A percentile compares a stretch with the other conserved stretches of the same genome.
Evolutionary conservation across 2,113 vertebrate genomes (phyloP).

Genomic region (Prietella phreatophila): DNA sequence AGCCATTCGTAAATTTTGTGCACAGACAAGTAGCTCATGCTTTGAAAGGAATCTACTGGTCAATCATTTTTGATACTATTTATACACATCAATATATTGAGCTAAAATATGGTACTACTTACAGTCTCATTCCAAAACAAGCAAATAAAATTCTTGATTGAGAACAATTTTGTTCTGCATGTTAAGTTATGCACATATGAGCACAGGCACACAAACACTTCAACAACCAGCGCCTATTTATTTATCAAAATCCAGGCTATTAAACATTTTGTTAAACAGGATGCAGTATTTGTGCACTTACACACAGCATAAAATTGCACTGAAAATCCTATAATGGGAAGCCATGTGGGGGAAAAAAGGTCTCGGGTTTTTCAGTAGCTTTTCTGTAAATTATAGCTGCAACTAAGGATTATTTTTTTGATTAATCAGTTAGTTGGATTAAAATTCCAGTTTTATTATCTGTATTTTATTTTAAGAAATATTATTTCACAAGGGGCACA

Average conservation of each 20-base stretch:
- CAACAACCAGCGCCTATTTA: constrained; percentile 35
- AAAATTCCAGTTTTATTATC: too few species aligned
- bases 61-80: constrained; percentile 16
- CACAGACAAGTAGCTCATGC: constrained; percentile 24
- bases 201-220: constrained; percentile 19
- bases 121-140: constrained; percentile 1
- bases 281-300: background rate
- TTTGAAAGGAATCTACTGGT: constrained; percentile 28
- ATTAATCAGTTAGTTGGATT: too few species aligned
- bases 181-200: background rate
- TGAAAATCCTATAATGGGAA: background rate
- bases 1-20: constrained; percentile 35
- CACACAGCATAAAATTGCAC: background rate
- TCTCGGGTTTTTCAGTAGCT: constrained; percentile 42
- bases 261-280: constrained; percentile 29
- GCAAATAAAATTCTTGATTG: background rate
- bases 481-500: too few species aligned
- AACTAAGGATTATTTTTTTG: too few species aligned
- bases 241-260: constrained; percentile 37
- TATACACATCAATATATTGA: constrained; percentile 32
- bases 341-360: background rate
- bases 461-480: too few species aligned
- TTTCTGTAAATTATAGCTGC: constrained; percentile 35
- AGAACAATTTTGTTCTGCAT: background rate
- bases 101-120: background rate